Base-by-base conservation (phyloP, 2,113 vertebrate species). In the Hemicordylus capensis region DNA sequence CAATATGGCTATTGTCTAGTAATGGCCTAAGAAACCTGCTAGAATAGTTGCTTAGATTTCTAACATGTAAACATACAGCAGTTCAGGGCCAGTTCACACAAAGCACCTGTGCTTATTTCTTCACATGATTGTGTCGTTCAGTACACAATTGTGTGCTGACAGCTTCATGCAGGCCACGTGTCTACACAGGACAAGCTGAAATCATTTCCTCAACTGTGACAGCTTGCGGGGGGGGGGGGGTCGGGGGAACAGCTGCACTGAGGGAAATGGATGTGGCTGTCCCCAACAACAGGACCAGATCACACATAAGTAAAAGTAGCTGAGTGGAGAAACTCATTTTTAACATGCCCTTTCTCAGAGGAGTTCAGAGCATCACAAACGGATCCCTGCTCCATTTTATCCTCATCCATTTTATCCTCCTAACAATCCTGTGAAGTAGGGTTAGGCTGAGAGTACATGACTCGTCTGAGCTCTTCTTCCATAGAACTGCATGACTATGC, bases 1-100 rank as follows among this genome's bases (percentile, higher is more conserved):
- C n/a, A n/a, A n/a, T n/a, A n/a, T n/a, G n/a, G n/a, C 58, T 88
- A 86, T 87, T 69, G 83, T 83, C 12, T 87, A 87, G 85, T 46
- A 92, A 90, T 26, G 24, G 63, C 51, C 67, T 61, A 4, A 81
- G 85, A 87, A 84, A 24, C 0, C 76, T 0, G 22, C 58, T 42
- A 51, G 14, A 17, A 74, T 24, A 34, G 61, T 12, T 3, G 0
- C 28, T 86, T 86, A 19, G 44, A 48, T 70, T 48, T 88, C 58
- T 24, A 80, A 48, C 81, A 48, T 85, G 89, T 86, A 46, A 88
- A 37, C 70, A 63, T 77, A 82, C 86, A 76, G 64, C 92, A 86
- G 31, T 85, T 85, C 14, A 34, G 31, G 48, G 24, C 24, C 51
- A 37, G 4, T 42, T 70, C 48, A 70, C 24, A 39, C 12, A 70